A percentile compares a stretch with the other conserved stretches of the same genome.
phyloP scores from a whole-genome alignment of 2,888 invertebrate species.

The Cryptus armator region DNA sequence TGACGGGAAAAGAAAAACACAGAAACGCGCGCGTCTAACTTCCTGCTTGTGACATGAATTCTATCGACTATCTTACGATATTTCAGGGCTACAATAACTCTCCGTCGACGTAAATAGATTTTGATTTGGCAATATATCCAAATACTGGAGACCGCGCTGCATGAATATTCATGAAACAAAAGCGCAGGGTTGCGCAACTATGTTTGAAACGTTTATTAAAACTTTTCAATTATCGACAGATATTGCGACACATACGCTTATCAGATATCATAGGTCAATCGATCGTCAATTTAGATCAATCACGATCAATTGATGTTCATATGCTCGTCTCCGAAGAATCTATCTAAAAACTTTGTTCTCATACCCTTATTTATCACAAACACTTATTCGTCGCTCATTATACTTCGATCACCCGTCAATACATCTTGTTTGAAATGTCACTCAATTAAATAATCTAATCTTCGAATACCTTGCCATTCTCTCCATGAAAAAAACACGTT shows the following conservation, averaged over 20 bases:
- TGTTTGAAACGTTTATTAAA: background rate
- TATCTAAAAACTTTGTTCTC: no score
- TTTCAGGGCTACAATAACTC: slow-evolving; percentile 1
- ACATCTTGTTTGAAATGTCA: no score
- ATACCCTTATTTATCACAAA: no score
- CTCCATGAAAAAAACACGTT: no score
- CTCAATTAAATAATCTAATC: no score
- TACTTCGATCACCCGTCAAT: no score
- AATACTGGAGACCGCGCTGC: background rate
- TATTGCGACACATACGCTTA: background rate
- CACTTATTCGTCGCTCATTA: no score
- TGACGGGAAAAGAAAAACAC: background rate
- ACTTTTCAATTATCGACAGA: background rate
- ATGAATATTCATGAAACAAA: background rate
- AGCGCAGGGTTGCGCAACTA: background rate
- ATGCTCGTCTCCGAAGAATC: no score
- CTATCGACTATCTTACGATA: background rate
- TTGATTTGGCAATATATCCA: background rate
- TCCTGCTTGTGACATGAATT: background rate
- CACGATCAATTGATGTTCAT: no score
- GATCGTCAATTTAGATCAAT: no score
- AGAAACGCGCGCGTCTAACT: background rate
- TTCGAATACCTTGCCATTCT: no score
- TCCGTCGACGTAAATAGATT: background rate
- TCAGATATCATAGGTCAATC: no score